Evolutionary conservation across 2,113 vertebrate genomes (phyloP).

Genomic region (Tyrannus savana): DNA sequence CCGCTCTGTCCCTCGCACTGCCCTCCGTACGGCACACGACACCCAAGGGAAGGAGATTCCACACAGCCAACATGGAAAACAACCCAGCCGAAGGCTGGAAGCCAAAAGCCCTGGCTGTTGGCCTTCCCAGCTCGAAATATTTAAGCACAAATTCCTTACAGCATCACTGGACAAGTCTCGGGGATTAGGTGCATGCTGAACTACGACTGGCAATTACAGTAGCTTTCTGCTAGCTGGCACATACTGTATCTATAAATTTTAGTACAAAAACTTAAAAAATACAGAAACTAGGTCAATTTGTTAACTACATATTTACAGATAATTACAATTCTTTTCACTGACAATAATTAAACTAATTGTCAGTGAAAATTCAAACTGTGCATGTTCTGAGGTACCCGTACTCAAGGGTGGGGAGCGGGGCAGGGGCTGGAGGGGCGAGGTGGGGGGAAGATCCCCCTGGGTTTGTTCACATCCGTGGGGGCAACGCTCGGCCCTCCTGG

Average conservation of each 20-base stretch:
- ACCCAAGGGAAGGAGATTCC: background rate
- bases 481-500: conserved; percentile 24
- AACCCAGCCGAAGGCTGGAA: background rate
- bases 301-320: conserved; percentile 81
- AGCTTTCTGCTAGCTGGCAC: conserved; percentile 77
- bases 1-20: conserved; percentile 30
- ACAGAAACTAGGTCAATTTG: conserved; percentile 80
- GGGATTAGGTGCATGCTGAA: conserved; percentile 70
- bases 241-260: conserved; percentile 74
- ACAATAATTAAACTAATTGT: conserved; percentile 68
- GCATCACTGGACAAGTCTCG: conserved; percentile 55
- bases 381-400: conserved; percentile 78
- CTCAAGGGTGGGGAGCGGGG: conserved; percentile 56
- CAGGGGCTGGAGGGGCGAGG: conserved; percentile 13
- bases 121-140: conserved; percentile 20
- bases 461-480: conserved; percentile 45
- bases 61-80: conserved; percentile 5
- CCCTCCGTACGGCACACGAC: conserved; percentile 24
- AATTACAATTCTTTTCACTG: conserved; percentile 77
- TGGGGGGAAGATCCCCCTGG: background rate
- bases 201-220: conserved; percentile 72
- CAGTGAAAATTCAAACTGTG: conserved; percentile 74
- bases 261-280: conserved; percentile 78
- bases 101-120: background rate
- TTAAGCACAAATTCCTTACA: conserved; percentile 68